Conservation (phyloP, 2,888 invertebrate species). For the Chironomus riparius region DNA sequence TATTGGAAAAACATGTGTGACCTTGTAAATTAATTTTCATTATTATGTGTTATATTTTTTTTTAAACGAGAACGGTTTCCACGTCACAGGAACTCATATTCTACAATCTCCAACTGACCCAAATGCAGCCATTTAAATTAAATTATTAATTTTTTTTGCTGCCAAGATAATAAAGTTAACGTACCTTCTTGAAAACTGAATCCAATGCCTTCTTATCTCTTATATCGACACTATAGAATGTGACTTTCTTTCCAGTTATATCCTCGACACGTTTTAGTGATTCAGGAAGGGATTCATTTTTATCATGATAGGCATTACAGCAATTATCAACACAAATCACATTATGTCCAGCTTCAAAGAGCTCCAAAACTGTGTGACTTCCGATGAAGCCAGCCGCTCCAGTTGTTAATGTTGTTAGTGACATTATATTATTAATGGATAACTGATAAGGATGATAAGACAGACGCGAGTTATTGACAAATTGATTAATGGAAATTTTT, state of each 20-base stretch:
- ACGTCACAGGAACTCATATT: constrained; percentile 17
- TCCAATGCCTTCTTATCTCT: constrained; percentile 54
- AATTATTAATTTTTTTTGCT: no score
- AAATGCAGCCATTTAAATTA: background rate
- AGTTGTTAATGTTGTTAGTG: no score
- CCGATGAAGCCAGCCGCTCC: no score
- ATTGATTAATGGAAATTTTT: no score
- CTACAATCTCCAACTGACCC: background rate
- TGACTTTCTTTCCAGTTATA: constrained; percentile 59
- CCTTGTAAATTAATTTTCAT: background rate
- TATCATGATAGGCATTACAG: constrained; percentile 59
- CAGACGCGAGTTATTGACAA: no score
- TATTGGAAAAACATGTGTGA: no score
- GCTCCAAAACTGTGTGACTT: constrained; percentile 88
- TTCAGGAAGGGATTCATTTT: constrained; percentile 57
- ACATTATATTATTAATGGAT: background rate
- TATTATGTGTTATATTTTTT: background rate
- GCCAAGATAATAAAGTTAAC: no score
- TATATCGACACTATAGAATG: constrained; percentile 66
- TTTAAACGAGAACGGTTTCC: constrained; percentile 27
- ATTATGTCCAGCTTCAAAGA: constrained; percentile 74
- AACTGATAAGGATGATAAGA: no score
- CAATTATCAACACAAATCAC: constrained; percentile 89
- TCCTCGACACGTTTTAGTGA: constrained; percentile 68
- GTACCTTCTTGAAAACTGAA: constrained; percentile 62